Percentiles rank a stretch among this genome's conserved stretches.
These are phyloP conservation scores for Oligia latruncula DNA, from an alignment of 2,888 invertebrate genomes.

Conservation along the genomic window DNA sequence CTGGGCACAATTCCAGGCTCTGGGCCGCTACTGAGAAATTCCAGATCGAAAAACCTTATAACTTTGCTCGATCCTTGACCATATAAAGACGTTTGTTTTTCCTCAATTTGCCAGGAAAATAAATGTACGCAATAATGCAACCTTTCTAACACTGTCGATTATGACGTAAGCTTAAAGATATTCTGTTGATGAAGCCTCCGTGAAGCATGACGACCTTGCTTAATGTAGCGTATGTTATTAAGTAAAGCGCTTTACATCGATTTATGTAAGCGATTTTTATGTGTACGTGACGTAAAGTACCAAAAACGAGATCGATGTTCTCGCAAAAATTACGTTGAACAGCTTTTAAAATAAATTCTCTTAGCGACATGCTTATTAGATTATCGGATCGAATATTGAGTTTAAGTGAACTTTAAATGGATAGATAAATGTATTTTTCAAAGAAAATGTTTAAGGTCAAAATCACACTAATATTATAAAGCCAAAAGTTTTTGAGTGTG, in stretches of 20 bases:
- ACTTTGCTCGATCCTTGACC: too few relatives aligned
- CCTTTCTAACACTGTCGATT: slow-evolving; percentile 47
- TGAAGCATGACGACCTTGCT: slow-evolving; percentile 58
- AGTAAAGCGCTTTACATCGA: slow-evolving; percentile 61
- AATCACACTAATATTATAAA: too few relatives aligned
- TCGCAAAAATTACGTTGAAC: slow-evolving; percentile 18
- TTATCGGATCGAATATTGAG: slow-evolving; percentile 20
- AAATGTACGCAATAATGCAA: slow-evolving; percentile 32
- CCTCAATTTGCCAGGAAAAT: slow-evolving; percentile 21
- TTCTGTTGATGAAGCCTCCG: slow-evolving; percentile 60
- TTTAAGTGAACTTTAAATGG: slow-evolving; percentile 32
- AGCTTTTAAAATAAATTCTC: slow-evolving; percentile 28
- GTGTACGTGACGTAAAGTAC: slow-evolving; percentile 35
- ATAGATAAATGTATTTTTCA: not conserved
- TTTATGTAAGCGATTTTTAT: slow-evolving; percentile 50
- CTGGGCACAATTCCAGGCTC: not conserved
- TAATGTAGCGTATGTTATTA: slow-evolving; percentile 66
- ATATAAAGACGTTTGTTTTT: not conserved
- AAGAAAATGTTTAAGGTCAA: not conserved
- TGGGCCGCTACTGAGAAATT: not conserved
- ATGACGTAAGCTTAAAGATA: slow-evolving; percentile 58
- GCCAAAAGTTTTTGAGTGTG: too few relatives aligned
- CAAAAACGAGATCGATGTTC: slow-evolving; percentile 30
- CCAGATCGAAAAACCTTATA: too few relatives aligned
- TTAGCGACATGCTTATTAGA: slow-evolving; percentile 26